phyloP scores from a whole-genome alignment of 2,113 vertebrate genomes.

The Pholis gunnellus region DNA sequence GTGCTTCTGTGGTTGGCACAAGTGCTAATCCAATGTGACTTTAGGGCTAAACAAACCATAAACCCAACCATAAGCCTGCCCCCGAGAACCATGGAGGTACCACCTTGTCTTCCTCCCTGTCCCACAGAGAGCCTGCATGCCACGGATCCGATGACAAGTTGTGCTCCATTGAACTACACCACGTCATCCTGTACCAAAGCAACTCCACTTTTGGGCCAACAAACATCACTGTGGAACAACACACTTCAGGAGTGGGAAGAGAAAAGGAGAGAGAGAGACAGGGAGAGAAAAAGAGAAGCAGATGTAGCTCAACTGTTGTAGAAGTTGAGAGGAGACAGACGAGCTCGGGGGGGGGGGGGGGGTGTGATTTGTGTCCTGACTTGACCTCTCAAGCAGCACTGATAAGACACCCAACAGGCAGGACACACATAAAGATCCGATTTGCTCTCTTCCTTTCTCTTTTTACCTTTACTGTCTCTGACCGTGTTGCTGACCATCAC shows the following conservation, averaged over 20 bases:
- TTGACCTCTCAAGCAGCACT: slow-evolving; percentile 61
- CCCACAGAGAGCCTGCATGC: neutral
- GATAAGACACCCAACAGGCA: slow-evolving; percentile 53
- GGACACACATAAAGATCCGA: slow-evolving; percentile 33
- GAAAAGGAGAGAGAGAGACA: slow-evolving; percentile 15
- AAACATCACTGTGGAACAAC: slow-evolving; percentile 28
- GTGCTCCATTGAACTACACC: neutral
- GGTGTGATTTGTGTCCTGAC: slow-evolving; percentile 69
- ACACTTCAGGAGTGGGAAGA: slow-evolving; percentile 13
- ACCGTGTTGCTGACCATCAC: slow-evolving; percentile 37
- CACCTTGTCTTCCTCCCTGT: neutral
- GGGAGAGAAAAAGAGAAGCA: slow-evolving; percentile 74
- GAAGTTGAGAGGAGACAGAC: slow-evolving; percentile 62
- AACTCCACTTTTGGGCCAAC: neutral
- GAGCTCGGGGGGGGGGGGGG: slow-evolving; percentile 39
- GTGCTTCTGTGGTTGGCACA: slow-evolving; percentile 10
- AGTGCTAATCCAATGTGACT: slow-evolving; percentile 14
- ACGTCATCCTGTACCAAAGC: slow-evolving; percentile 1
- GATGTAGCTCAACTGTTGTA: slow-evolving; percentile 68
- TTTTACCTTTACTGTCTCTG: slow-evolving; percentile 54
- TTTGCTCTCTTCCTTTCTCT: slow-evolving; percentile 15
- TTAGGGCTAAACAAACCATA: neutral
- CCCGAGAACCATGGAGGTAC: neutral
- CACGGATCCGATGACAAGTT: slow-evolving; percentile 13
- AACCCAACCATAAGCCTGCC: neutral